Base-by-base conservation (phyloP, 35 echinoderm and acorn worm species). In the Ophiothrix spiculata region DNA sequence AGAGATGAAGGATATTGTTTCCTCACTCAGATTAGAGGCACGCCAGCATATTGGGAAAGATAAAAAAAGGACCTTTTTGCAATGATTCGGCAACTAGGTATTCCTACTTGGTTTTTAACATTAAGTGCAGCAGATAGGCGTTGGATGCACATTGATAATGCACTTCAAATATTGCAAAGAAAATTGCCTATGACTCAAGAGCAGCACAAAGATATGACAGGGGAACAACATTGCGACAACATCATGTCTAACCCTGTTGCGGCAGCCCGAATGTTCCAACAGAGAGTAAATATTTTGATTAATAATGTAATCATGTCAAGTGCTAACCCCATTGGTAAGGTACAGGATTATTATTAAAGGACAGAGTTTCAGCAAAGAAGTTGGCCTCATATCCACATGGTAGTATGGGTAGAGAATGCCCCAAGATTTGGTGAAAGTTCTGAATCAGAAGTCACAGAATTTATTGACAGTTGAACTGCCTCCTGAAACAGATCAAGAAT, bases 351-450 rank as follows among this genome's bases (percentile, higher is more conserved):
- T 29, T 79, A 39, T 17, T 79, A 94, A 28, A 83, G 88, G 78
- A 74, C 82, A 56, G 83, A 94, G 74, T 90, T 90, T 74, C 93
- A 91, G 35, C 56, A 76, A 56, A 76, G 92, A 83, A 81, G 85
- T 74, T 81, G 38, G 32, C 77, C 78, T 39, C 83, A 94, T 75
- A 76, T 80, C 31, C 91, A 93, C 60, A 69, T n/a, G n/a, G n/a
- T n/a, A n/a, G n/a, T n/a, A n/a, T n/a, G n/a, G n/a, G n/a, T n/a
- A n/a, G n/a, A n/a, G n/a, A n/a, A n/a, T n/a, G n/a, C n/a, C n/a
- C n/a, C n/a, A n/a, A n/a, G n/a, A n/a, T n/a, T n/a, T n/a, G n/a
- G n/a, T n/a, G n/a, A n/a, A n/a, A n/a, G n/a, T n/a, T n/a, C n/a
- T n/a, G n/a, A n/a, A n/a, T n/a, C n/a, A n/a, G n/a, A 75, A 19